phyloP scores from a whole-genome alignment of 2,888 invertebrate genomes.

The Tineola bisselliella region DNA sequence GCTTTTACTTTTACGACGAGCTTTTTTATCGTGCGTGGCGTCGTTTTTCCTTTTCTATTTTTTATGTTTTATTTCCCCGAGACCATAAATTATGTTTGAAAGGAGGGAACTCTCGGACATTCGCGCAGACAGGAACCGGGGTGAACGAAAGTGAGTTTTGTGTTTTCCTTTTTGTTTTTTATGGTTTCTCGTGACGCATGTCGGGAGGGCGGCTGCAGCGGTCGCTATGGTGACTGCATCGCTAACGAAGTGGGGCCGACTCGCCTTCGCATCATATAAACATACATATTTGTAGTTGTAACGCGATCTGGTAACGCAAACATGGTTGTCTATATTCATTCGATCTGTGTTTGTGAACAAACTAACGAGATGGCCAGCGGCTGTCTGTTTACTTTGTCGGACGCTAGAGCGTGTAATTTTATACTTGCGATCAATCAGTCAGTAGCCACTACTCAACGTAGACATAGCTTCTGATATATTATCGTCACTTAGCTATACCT shows the following conservation, averaged over 20 bases:
- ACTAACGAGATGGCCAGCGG: constrained; percentile 50
- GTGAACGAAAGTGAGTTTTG: constrained; percentile 56
- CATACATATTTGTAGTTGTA: constrained; percentile 41
- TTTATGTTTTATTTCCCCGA: constrained; percentile 69
- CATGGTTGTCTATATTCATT: constrained; percentile 61
- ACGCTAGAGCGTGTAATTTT: constrained; percentile 34
- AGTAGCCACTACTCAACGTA: constrained; percentile 15
- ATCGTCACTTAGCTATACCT: background rate
- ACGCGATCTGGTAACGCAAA: constrained; percentile 51
- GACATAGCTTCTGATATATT: background rate
- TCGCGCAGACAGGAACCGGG: constrained; percentile 61
- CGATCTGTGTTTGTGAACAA: constrained; percentile 58
- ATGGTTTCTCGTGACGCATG: constrained; percentile 50
- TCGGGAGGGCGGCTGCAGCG: constrained; percentile 47
- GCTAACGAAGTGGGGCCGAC: constrained; percentile 11
- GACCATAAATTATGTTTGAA: constrained; percentile 70
- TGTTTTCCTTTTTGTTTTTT: constrained; percentile 57
- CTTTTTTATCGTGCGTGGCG: constrained; percentile 69
- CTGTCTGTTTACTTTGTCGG: constrained; percentile 40
- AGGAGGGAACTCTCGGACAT: constrained; percentile 67
- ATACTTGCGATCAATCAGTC: constrained; percentile 23
- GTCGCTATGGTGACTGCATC: constrained; percentile 60
- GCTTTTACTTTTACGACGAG: constrained; percentile 61
- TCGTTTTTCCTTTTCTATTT: constrained; percentile 69
- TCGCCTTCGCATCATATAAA: background rate